Evolutionary conservation across 2,113 vertebrate species (phyloP).

Genomic region (Spilogale gracilis): DNA sequence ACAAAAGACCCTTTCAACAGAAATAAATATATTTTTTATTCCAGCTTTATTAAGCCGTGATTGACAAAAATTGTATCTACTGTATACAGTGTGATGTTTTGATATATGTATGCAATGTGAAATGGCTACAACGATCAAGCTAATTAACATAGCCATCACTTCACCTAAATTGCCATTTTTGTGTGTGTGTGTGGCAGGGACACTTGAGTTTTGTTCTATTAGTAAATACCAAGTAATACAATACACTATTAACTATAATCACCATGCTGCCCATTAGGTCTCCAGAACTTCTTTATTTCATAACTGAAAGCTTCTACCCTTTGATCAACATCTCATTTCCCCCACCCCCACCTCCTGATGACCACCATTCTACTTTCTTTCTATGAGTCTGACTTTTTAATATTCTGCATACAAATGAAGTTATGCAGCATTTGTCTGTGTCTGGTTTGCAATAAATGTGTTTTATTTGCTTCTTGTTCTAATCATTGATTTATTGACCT

Average conservation of each 20-base stretch:
- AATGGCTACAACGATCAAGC: background rate
- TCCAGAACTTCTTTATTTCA: background rate
- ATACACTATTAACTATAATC: background rate
- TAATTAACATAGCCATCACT: background rate
- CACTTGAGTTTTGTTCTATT: background rate
- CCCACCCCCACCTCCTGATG: background rate
- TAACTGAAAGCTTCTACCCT: background rate
- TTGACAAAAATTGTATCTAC: background rate
- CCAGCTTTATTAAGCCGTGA: background rate
- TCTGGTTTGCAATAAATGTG: background rate
- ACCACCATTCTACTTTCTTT: background rate
- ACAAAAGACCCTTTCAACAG: background rate
- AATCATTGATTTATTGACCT: slow-evolving; percentile 37
- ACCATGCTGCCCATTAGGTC: background rate
- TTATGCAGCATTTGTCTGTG: background rate
- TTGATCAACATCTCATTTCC: background rate
- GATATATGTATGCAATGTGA: background rate
- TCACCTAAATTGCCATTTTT: background rate
- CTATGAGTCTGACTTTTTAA: background rate
- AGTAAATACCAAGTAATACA: background rate
- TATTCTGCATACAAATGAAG: background rate
- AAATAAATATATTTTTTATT: background rate
- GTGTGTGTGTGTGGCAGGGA: background rate
- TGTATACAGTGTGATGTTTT: background rate
- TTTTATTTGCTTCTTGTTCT: background rate